These are phyloP conservation scores for Brotula barbata DNA, from an alignment of 2,797 vertebrate species.

Conservation along the genomic window DNA sequence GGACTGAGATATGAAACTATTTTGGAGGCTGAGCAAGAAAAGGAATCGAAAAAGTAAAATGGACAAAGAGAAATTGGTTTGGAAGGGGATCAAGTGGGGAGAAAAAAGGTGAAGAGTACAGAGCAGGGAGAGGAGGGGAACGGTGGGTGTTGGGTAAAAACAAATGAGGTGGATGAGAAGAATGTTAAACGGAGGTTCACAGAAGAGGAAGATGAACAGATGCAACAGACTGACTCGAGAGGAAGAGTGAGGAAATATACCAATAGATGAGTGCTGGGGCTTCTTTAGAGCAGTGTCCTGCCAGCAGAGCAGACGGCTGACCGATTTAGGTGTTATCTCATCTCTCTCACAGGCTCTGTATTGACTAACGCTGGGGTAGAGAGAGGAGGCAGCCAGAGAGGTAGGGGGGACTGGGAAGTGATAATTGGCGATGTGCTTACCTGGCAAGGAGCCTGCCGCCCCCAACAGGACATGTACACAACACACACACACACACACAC, in stretches of 20 bases:
- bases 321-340: slow-evolving; percentile 58
- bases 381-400: slow-evolving; percentile 14
- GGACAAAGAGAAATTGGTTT: slow-evolving; percentile 60
- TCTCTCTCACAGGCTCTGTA: slow-evolving; percentile 48
- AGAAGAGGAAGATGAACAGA: slow-evolving; percentile 46
- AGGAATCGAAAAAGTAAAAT: slow-evolving; percentile 44
- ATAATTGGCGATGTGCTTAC: slow-evolving; percentile 83
- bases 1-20: slow-evolving; percentile 21
- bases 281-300: slow-evolving; percentile 27
- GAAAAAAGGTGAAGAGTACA: background rate
- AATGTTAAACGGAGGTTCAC: slow-evolving; percentile 49
- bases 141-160: too few species aligned
- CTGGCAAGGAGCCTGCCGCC: slow-evolving; percentile 73
- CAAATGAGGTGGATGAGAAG: slow-evolving; percentile 42
- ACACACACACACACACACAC: slow-evolving; percentile 19
- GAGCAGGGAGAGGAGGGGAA: background rate
- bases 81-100: slow-evolving; percentile 53
- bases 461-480: slow-evolving; percentile 37
- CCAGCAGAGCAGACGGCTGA: slow-evolving; percentile 50
- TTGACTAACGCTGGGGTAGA: slow-evolving; percentile 42
- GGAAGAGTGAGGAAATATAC: slow-evolving; percentile 11
- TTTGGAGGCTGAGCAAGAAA: slow-evolving; percentile 14
- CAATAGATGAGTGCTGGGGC: slow-evolving; percentile 53
- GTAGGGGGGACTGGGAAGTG: slow-evolving; percentile 70
- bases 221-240: slow-evolving; percentile 31